A percentile compares a stretch with the other conserved stretches of the same genome.
Conservation (phyloP, 2,113 vertebrate genomes). For the Entomyzon cyanotis region DNA sequence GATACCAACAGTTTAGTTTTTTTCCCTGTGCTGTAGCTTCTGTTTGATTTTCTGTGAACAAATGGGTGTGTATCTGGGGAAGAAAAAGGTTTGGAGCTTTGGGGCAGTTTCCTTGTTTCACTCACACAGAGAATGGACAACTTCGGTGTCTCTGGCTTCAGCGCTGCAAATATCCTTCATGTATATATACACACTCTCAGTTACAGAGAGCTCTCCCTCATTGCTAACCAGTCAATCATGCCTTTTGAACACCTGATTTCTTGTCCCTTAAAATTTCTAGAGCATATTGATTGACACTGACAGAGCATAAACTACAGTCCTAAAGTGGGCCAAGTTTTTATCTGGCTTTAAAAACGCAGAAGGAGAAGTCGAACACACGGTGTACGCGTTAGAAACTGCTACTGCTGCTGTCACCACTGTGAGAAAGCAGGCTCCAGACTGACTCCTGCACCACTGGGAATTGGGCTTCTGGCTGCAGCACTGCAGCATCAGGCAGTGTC, state of each 20-base stretch:
- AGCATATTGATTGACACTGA: background rate
- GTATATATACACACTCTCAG: background rate
- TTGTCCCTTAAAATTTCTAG: background rate
- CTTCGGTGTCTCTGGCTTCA: background rate
- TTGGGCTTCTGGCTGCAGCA: background rate
- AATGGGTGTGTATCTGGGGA: background rate
- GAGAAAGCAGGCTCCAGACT: background rate
- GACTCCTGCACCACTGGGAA: background rate
- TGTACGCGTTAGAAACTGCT: rapidly evolving
- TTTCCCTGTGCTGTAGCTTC: background rate
- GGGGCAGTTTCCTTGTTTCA: background rate
- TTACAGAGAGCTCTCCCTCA: background rate
- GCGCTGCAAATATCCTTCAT: background rate
- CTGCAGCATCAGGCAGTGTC: background rate
- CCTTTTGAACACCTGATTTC: background rate
- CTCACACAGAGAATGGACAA: background rate
- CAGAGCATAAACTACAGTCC: background rate
- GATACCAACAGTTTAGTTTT: background rate
- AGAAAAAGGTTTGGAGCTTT: background rate
- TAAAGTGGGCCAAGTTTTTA: background rate
- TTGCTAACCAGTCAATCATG: background rate
- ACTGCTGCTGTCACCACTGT: background rate
- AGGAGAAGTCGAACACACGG: background rate
- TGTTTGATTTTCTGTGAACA: background rate
- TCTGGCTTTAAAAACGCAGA: background rate